Percentiles rank a stretch among this genome's conserved stretches.
Conservation (phyloP, 2,113 vertebrate species). For the Pavo muticus region DNA sequence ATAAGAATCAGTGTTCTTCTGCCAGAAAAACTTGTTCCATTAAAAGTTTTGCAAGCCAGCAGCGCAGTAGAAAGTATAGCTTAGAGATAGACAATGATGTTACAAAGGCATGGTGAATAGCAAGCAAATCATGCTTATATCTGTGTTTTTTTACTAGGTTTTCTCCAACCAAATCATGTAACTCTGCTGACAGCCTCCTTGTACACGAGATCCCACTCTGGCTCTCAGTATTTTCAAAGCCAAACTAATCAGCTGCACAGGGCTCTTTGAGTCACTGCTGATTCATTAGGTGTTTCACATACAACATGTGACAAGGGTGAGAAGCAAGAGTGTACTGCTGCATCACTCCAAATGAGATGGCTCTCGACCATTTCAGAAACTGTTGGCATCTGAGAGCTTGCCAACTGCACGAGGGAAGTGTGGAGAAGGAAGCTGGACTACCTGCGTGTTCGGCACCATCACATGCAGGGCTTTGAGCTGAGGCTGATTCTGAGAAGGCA, state of each 20-base stretch:
- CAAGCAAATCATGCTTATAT: not conserved
- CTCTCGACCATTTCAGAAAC: not conserved
- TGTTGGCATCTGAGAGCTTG: not conserved
- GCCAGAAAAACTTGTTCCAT: constrained; percentile 76
- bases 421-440: not conserved
- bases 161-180: not conserved
- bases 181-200: not conserved
- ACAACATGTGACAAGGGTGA: not conserved
- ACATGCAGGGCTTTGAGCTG: not conserved
- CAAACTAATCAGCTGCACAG: not conserved
- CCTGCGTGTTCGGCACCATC: not conserved
- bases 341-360: not conserved
- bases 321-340: not conserved
- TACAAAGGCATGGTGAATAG: not conserved
- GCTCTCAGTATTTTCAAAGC: not conserved
- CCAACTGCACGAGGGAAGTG: not conserved
- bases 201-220: not conserved
- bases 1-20: constrained; percentile 70
- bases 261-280: fast-evolving
- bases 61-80: constrained; percentile 58
- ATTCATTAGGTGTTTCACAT: not conserved
- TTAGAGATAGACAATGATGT: constrained; percentile 18
- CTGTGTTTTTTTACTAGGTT: not conserved
- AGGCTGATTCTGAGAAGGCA: not conserved
- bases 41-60: constrained; percentile 72